These are phyloP conservation scores for Ammodytes dubius DNA, from an alignment of 2,113 vertebrate genomes.

Conservation along the genomic window DNA sequence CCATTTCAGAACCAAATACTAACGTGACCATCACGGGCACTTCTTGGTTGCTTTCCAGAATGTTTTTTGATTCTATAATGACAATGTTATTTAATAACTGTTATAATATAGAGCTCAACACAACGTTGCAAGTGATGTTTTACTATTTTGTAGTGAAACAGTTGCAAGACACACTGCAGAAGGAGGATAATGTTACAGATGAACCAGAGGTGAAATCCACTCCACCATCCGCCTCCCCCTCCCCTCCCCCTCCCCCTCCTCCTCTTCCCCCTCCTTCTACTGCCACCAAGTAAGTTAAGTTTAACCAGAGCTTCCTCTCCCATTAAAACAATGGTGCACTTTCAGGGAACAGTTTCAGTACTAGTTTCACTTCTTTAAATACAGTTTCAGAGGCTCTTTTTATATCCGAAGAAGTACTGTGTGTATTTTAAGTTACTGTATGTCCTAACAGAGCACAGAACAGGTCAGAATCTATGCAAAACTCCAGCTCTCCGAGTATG, in stretches of 20 bases:
- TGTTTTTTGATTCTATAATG: too few species aligned
- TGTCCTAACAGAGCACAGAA: too few species aligned
- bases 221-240: background rate
- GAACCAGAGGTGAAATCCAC: background rate
- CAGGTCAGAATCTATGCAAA: background rate
- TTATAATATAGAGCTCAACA: too few species aligned
- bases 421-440: background rate
- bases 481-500: background rate
- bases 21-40: too few species aligned
- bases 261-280: conserved; percentile 65
- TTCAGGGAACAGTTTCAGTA: background rate
- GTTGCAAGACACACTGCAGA: conserved; percentile 52
- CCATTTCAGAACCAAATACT: too few species aligned
- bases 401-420: background rate
- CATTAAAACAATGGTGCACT: background rate
- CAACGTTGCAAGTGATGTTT: background rate
- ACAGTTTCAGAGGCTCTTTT: conserved; percentile 10
- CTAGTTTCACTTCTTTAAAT: conserved; percentile 1
- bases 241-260: conserved; percentile 59
- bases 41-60: too few species aligned
- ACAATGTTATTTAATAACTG: too few species aligned
- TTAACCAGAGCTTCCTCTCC: background rate
- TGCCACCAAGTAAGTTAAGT: conserved; percentile 53
- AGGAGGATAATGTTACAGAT: background rate
- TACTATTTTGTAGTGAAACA: conserved; percentile 58